Evolutionary conservation across 1,140 invertebrate genomes (phyloP).

Genomic region (Dryas iulia): DNA sequence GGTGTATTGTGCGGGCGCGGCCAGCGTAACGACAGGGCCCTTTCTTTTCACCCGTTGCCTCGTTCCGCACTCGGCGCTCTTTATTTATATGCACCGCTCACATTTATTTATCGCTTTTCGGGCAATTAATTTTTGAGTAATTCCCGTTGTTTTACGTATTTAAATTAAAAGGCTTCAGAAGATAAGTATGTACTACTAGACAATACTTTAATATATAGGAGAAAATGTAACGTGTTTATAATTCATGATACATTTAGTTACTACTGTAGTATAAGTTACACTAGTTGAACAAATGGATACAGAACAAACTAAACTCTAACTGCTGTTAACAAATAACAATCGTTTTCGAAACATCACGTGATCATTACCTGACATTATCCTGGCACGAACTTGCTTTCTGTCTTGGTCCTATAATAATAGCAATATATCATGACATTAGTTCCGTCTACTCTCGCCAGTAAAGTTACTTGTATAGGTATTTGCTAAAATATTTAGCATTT

Average conservation of each 20-base stretch:
- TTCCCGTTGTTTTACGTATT: slow-evolving; percentile 28
- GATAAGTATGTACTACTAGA: too few species aligned
- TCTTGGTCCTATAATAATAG: slow-evolving; percentile 26
- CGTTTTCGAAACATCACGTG: slow-evolving; percentile 34
- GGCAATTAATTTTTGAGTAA: slow-evolving; percentile 68
- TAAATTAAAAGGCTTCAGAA: slow-evolving; percentile 8
- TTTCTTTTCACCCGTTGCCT: slow-evolving; percentile 48
- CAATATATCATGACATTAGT: slow-evolving; percentile 39
- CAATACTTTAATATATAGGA: too few species aligned
- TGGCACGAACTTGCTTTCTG: slow-evolving; percentile 38
- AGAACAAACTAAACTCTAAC: slow-evolving; percentile 14
- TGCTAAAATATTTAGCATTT: slow-evolving; percentile 24
- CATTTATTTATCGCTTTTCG: slow-evolving; percentile 68
- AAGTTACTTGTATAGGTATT: slow-evolving; percentile 32
- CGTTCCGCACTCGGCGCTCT: slow-evolving; percentile 57
- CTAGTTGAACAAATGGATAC: not conserved
- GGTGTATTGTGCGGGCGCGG: slow-evolving; percentile 58
- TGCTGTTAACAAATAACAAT: slow-evolving; percentile 25
- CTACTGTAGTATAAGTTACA: not conserved
- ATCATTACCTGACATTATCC: slow-evolving; percentile 40
- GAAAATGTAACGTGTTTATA: too few species aligned
- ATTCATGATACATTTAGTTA: not conserved
- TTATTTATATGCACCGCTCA: slow-evolving; percentile 63
- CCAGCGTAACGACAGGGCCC: slow-evolving; percentile 57
- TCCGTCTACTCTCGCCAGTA: slow-evolving; percentile 41